These are phyloP conservation scores for Hiodon tergisus DNA, from an alignment of 2,113 vertebrate genomes.

Conservation along the genomic window DNA sequence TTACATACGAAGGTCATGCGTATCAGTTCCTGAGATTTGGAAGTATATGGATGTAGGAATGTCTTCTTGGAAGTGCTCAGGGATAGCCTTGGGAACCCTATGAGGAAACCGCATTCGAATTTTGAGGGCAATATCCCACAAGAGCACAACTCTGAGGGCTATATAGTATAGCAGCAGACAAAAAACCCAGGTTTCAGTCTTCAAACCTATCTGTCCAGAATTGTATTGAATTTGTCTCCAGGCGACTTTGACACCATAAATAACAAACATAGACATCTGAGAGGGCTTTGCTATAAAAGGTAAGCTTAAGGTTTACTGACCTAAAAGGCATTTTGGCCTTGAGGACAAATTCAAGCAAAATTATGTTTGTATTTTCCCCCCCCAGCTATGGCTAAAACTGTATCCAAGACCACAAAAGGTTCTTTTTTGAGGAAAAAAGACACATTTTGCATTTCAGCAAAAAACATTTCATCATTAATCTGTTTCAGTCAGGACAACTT, in stretches of 20 bases:
- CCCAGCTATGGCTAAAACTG: no score
- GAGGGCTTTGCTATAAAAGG: not conserved
- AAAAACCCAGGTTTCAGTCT: conserved; percentile 3
- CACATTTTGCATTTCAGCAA: no score
- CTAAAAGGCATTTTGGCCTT: no score
- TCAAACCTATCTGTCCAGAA: not conserved
- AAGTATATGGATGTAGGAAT: not conserved
- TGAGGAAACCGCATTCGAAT: not conserved
- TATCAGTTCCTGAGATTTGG: not conserved
- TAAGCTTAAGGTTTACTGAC: no score
- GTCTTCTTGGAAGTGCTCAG: not conserved
- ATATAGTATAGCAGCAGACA: not conserved
- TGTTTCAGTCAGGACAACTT: no score
- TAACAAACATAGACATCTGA: not conserved
- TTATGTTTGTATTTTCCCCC: no score
- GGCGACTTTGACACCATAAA: not conserved
- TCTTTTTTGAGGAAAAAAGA: no score
- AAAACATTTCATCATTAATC: no score
- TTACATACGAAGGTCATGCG: not conserved
- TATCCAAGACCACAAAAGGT: no score
- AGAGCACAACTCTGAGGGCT: conserved; percentile 6
- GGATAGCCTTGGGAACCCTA: not conserved
- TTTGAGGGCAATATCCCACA: not conserved
- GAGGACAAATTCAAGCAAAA: no score
- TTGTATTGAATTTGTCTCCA: conserved; percentile 9